Conservation (phyloP, 2,797 vertebrate genomes). For the Bradypodion ventrale region DNA sequence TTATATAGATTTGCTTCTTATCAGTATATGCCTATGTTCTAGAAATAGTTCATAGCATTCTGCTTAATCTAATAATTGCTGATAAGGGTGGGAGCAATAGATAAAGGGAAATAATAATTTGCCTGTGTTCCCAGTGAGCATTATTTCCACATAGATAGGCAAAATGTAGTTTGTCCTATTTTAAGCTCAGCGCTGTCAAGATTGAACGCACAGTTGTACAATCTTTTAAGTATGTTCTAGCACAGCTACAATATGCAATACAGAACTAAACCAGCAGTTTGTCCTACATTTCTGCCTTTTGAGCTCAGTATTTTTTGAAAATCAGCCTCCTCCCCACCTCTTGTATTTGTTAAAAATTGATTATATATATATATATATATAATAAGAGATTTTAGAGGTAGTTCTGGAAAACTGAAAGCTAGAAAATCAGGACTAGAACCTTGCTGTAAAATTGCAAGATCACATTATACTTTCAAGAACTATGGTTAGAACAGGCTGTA, state of each 20-base stretch:
- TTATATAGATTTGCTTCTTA: background rate
- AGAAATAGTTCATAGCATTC: background rate
- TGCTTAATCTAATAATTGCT: background rate
- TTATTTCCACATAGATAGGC: background rate
- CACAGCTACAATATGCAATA: background rate
- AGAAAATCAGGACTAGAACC: background rate
- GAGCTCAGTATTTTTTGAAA: background rate
- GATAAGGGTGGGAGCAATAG: background rate
- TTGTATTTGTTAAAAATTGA: background rate
- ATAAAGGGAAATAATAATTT: background rate
- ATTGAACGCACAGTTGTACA: background rate
- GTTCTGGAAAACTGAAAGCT: conserved; percentile 20
- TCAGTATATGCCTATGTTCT: background rate
- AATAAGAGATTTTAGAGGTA: background rate
- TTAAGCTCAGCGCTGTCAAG: background rate
- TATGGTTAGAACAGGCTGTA: too few species aligned
- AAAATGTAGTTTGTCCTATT: background rate
- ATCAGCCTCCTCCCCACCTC: too few species aligned
- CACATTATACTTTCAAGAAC: too few species aligned
- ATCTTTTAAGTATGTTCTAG: background rate
- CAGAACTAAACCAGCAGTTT: background rate
- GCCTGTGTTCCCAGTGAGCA: background rate
- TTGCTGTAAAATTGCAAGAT: background rate
- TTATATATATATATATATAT: background rate
- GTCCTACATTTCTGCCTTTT: background rate